Evolutionary conservation across 2,797 vertebrate species (phyloP).

Genomic region (Gymnocypris eckloni): DNA sequence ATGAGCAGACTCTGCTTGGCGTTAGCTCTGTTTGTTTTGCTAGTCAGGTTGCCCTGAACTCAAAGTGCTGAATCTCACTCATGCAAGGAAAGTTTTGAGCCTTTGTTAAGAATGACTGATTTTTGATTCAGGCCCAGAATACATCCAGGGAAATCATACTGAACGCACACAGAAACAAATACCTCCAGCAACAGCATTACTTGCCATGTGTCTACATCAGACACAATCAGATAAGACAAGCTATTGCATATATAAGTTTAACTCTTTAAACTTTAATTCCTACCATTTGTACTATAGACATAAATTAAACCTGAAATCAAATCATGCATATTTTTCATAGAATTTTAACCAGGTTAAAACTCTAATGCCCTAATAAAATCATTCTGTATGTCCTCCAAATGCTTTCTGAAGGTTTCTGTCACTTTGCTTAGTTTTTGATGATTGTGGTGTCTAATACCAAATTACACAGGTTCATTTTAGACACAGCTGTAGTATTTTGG

Average conservation of each 20-base stretch:
- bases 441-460: neutral
- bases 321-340: too few relatives aligned
- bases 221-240: neutral
- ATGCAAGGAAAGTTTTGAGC: constrained; percentile 31
- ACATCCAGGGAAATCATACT: constrained; percentile 46
- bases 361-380: too few relatives aligned
- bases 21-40: constrained; percentile 53
- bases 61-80: constrained; percentile 54
- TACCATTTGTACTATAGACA: neutral
- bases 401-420: neutral
- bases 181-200: neutral
- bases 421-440: neutral
- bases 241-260: neutral
- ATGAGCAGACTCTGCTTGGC: constrained; percentile 52
- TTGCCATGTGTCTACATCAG: neutral
- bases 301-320: constrained; percentile 4
- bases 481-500: constrained; percentile 1
- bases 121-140: constrained; percentile 31
- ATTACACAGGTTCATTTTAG: neutral
- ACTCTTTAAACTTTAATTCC: neutral
- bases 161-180: constrained; percentile 15
- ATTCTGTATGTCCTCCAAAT: too few relatives aligned
- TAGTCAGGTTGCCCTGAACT: constrained; percentile 56
- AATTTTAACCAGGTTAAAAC: too few relatives aligned
- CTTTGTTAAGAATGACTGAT: constrained; percentile 50